These are phyloP conservation scores for western clawed frog (Xenopus tropicalis) DNA, from an alignment of 2,113 vertebrate genomes.

Conservation along the genomic window UCB_Xtro_10.0 CM004450.2:141047001-141047500, in stretches of 20 bases:
- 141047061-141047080: slow-evolving; percentile 75
- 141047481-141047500: slow-evolving; percentile 62
- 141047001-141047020: slow-evolving; percentile 93
- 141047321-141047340: too few relatives aligned
- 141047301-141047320: too few relatives aligned
- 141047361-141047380: slow-evolving; percentile 85
- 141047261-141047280: too few relatives aligned
- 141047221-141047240: background rate
- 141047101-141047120: slow-evolving; percentile 71
- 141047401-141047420: slow-evolving; percentile 93
- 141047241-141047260: too few relatives aligned
- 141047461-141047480: slow-evolving; percentile 79
- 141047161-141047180: slow-evolving; percentile 63
- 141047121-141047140: slow-evolving; percentile 90
- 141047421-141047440: slow-evolving; percentile 91
- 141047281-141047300: too few relatives aligned
- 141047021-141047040: slow-evolving; percentile 86
- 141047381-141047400: slow-evolving; percentile 88
- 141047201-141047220: background rate
- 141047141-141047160: slow-evolving; percentile 74
- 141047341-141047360: slow-evolving; percentile 12
- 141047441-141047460: slow-evolving; percentile 87
- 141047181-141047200: background rate
- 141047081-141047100: slow-evolving; percentile 68
- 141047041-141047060: slow-evolving; percentile 84